A percentile compares a stretch with the other conserved stretches of the same genome.
These are phyloP conservation scores for Catharus bicknelli DNA, from an alignment of 2,113 vertebrate species.

Conservation along the genomic window DNA sequence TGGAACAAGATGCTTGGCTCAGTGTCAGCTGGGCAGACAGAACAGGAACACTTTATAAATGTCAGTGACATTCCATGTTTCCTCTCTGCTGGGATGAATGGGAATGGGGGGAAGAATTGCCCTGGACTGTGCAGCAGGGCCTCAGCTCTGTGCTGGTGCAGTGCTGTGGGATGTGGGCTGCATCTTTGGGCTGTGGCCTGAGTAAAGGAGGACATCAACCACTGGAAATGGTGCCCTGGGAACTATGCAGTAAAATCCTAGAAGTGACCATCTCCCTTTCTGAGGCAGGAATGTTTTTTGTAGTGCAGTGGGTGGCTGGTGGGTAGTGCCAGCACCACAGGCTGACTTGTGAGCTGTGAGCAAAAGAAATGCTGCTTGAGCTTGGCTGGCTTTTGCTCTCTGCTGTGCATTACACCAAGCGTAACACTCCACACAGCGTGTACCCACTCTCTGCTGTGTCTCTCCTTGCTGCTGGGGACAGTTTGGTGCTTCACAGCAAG, in stretches of 20 bases:
- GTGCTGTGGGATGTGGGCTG: rapidly evolving
- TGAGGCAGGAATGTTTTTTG: neutral
- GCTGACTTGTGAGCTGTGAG: rapidly evolving
- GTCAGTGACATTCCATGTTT: neutral
- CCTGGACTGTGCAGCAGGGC: neutral
- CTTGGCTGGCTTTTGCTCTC: neutral
- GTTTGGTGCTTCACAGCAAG: neutral
- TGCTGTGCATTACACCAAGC: neutral
- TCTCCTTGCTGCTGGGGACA: neutral
- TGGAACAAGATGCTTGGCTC: neutral
- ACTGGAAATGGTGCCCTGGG: neutral
- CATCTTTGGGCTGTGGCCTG: neutral
- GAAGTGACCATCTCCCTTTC: neutral
- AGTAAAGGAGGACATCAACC: neutral
- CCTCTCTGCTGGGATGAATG: neutral
- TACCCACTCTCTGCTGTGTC: rapidly evolving
- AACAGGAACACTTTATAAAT: neutral
- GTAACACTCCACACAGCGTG: neutral
- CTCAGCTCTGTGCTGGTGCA: neutral
- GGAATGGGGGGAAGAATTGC: neutral
- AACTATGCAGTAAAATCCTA: neutral
- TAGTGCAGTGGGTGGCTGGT: neutral
- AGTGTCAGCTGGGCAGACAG: neutral
- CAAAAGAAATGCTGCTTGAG: neutral
- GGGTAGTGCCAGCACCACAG: rapidly evolving